Conservation (phyloP, 2,797 vertebrate species). For the Oryzias sinensis region DNA sequence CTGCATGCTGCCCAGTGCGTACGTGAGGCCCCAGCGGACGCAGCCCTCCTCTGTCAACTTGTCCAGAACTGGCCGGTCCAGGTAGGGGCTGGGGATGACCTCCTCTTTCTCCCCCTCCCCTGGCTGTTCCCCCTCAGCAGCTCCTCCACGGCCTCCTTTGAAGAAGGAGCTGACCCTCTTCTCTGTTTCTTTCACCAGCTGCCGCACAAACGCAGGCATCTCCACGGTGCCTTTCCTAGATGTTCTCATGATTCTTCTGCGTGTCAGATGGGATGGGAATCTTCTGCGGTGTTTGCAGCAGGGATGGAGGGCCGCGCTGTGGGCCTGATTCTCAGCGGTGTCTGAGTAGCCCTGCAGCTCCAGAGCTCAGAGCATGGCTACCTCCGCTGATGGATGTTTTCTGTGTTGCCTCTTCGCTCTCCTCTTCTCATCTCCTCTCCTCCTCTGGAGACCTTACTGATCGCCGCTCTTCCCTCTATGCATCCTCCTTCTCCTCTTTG, state of each 20-base stretch:
- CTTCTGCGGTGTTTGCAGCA: conserved; percentile 24
- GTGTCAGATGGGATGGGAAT: conserved; percentile 30
- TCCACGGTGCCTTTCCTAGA: conserved; percentile 76
- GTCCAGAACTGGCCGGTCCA: conserved; percentile 76
- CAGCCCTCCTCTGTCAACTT: conserved; percentile 78
- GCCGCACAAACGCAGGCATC: conserved; percentile 80
- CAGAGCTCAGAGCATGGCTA: conserved; percentile 71
- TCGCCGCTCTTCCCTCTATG: conserved; percentile 38
- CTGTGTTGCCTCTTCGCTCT: conserved; percentile 50
- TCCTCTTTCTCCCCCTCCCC: conserved; percentile 64
- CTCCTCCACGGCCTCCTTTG: conserved; percentile 72
- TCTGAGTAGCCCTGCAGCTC: conserved; percentile 59
- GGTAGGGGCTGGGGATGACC: conserved; percentile 73
- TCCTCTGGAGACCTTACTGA: conserved; percentile 60
- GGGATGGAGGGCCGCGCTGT: conserved; percentile 28
- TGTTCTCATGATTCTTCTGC: conserved; percentile 68
- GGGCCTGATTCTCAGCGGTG: conserved; percentile 52
- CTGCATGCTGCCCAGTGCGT: conserved; percentile 82
- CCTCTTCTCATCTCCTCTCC: conserved; percentile 36
- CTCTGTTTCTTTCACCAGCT: conserved; percentile 82
- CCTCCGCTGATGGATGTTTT: conserved; percentile 59
- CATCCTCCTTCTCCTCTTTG: conserved; percentile 54
- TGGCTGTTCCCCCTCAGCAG: conserved; percentile 60
- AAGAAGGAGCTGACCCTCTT: conserved; percentile 83
- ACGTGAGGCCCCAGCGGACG: conserved; percentile 69